Conservation (phyloP, 2,113 vertebrate species). For the Esox niger region DNA sequence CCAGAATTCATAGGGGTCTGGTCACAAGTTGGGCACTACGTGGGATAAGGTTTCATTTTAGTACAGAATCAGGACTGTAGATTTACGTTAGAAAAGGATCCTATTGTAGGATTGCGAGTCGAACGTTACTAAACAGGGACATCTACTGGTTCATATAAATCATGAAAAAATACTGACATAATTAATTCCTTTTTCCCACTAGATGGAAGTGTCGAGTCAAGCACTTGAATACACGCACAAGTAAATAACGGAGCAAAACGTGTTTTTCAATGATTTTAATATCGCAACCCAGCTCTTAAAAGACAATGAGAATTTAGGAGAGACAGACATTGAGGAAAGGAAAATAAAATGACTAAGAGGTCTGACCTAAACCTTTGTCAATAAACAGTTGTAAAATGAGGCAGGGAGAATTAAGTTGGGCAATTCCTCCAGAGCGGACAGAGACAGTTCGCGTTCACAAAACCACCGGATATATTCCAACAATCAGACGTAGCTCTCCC, state of each 20-base stretch:
- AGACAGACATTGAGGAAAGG: background rate
- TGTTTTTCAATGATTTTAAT: conserved; percentile 1
- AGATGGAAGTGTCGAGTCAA: background rate
- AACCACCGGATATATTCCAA: background rate
- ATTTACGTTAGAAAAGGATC: too few relatives aligned
- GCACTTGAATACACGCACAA: too few relatives aligned
- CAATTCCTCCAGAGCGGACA: background rate
- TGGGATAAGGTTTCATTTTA: too few relatives aligned
- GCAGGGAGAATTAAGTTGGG: background rate
- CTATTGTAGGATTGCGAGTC: too few relatives aligned
- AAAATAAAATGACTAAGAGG: background rate
- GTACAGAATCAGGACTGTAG: too few relatives aligned
- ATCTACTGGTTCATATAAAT: too few relatives aligned
- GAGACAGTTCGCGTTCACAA: background rate
- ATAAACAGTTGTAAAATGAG: background rate
- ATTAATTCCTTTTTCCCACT: background rate
- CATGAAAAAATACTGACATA: too few relatives aligned
- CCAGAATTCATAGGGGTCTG: too few relatives aligned
- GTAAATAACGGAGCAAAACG: background rate
- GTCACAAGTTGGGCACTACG: too few relatives aligned
- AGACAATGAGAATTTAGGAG: conserved; percentile 2
- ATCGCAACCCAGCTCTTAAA: conserved; percentile 7
- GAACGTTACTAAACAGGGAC: too few relatives aligned
- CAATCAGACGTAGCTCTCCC: background rate
- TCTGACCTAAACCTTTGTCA: background rate